Conservation (phyloP, 1,140 invertebrate species). For the Drosophila asahinai region DNA sequence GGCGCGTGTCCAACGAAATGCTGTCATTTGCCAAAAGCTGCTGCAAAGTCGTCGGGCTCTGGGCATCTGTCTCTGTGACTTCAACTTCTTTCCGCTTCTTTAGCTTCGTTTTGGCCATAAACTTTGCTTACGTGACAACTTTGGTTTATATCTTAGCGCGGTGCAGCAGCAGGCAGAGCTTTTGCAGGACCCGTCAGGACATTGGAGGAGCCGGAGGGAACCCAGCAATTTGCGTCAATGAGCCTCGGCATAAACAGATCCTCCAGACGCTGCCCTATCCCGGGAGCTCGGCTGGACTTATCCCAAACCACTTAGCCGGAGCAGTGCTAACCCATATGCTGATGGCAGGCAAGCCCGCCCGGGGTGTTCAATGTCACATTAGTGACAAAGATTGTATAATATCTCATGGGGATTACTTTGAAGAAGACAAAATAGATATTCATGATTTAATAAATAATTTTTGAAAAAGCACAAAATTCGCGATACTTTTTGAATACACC, state of each 20-base stretch:
- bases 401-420: too few species aligned
- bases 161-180: slow-evolving; percentile 48
- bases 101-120: slow-evolving; percentile 69
- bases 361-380: slow-evolving; percentile 43
- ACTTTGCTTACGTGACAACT: slow-evolving; percentile 83
- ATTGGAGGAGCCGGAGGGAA: slow-evolving; percentile 23
- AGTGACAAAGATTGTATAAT: background rate
- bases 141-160: slow-evolving; percentile 78
- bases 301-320: slow-evolving; percentile 7
- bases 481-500: too few species aligned
- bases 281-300: background rate
- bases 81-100: slow-evolving; percentile 29
- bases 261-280: slow-evolving; percentile 1
- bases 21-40: slow-evolving; percentile 71
- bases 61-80: slow-evolving; percentile 17
- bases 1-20: slow-evolving; percentile 78
- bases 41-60: slow-evolving; percentile 56
- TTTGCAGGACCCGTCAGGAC: slow-evolving; percentile 20
- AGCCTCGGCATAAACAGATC: slow-evolving; percentile 13
- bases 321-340: slow-evolving; percentile 19
- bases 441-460: too few species aligned
- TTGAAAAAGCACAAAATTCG: too few species aligned
- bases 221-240: slow-evolving; percentile 58
- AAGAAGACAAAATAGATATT: too few species aligned
- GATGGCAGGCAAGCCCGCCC: slow-evolving; percentile 15